Evolutionary conservation across 2,888 invertebrate species (phyloP).

Genomic region (Plutella xylostella): DNA sequence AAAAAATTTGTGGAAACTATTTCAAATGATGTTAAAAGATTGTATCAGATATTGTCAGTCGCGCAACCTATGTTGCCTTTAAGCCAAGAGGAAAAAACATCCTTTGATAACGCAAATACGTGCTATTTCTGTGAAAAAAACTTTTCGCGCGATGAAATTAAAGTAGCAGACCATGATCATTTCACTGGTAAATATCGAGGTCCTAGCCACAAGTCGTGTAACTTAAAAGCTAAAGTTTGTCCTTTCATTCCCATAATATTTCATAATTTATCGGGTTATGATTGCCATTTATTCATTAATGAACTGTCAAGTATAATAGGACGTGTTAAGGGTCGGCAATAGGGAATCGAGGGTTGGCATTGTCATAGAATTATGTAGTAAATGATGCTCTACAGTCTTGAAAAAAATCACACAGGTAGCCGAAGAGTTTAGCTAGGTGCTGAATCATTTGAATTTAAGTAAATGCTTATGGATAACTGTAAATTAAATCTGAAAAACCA

Average conservation of each 20-base stretch:
- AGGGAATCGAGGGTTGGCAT: too few relatives aligned
- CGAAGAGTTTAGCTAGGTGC: too few relatives aligned
- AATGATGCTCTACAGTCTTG: too few relatives aligned
- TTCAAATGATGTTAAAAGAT: neutral
- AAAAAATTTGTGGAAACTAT: neutral
- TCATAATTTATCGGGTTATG: too few relatives aligned
- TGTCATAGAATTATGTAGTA: too few relatives aligned
- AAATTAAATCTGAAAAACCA: too few relatives aligned
- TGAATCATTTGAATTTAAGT: too few relatives aligned
- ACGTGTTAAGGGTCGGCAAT: too few relatives aligned
- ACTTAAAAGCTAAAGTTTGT: slow-evolving; percentile 15
- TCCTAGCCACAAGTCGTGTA: slow-evolving; percentile 16
- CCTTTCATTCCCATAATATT: slow-evolving; percentile 18
- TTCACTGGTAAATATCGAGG: slow-evolving; percentile 15
- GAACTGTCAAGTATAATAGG: slow-evolving; percentile 5
- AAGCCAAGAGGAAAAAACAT: neutral
- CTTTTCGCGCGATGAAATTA: neutral
- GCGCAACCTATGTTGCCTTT: neutral
- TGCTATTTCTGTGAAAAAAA: slow-evolving; percentile 8
- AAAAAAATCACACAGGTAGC: too few relatives aligned
- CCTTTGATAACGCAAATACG: neutral
- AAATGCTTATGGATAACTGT: too few relatives aligned
- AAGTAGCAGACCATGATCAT: slow-evolving; percentile 14
- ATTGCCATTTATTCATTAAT: slow-evolving; percentile 16
- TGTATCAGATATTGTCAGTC: neutral